Conservation (phyloP, 2,113 vertebrate species). For the Mormoops blainvillei region DNA sequence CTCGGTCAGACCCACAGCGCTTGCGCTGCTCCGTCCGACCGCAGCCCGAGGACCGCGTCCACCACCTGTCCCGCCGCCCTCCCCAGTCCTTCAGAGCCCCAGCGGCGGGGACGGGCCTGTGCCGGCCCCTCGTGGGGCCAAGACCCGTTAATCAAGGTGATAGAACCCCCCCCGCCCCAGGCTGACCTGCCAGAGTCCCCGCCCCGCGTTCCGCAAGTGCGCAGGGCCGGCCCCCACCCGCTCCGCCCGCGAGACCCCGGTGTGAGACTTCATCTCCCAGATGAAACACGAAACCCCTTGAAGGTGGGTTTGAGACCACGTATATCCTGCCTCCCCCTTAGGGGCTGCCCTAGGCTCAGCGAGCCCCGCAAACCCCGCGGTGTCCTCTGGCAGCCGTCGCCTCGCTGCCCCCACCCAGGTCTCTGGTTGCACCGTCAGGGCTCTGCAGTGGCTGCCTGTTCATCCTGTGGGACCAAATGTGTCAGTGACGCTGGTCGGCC, state of each 20-base stretch:
- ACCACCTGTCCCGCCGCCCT: rapidly evolving
- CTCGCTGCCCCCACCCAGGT: too few relatives aligned
- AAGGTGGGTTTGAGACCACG: not conserved
- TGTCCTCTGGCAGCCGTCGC: too few relatives aligned
- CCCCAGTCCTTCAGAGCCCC: not conserved
- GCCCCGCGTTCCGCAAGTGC: too few relatives aligned
- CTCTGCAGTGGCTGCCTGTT: not conserved
- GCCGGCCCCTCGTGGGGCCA: not conserved
- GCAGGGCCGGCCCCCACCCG: not conserved
- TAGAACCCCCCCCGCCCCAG: too few relatives aligned
- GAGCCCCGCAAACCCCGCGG: not conserved
- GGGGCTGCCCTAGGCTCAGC: not conserved
- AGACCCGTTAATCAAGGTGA: not conserved
- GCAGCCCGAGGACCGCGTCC: too few relatives aligned
- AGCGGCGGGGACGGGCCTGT: not conserved
- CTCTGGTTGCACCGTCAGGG: too few relatives aligned
- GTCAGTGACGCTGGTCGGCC: not conserved
- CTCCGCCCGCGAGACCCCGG: too few relatives aligned
- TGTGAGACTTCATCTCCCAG: not conserved
- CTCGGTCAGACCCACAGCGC: not conserved
- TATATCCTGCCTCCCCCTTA: rapidly evolving
- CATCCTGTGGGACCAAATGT: not conserved
- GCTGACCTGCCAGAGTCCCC: too few relatives aligned
- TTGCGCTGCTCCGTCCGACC: rapidly evolving
- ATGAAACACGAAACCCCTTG: not conserved